phyloP scores from a whole-genome alignment of 2,797 vertebrate species.

The Ibycter americanus region DNA sequence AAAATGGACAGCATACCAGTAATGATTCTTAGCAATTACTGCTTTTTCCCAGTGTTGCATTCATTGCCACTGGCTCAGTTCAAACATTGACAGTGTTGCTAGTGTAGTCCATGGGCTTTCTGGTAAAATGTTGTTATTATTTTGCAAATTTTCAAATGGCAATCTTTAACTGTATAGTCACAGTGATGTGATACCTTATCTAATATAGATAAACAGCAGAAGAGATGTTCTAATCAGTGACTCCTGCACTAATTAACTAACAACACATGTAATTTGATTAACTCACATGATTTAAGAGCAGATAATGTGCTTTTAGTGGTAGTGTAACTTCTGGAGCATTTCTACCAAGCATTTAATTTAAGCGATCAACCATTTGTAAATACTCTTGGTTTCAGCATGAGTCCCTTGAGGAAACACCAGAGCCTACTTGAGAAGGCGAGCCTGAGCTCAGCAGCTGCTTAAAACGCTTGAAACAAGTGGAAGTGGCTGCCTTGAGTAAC shows the following conservation, averaged over 20 bases:
- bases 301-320: constrained; percentile 56
- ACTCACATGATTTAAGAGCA: constrained; percentile 65
- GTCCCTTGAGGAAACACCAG: background rate
- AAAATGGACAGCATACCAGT: background rate
- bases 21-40: background rate
- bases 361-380: constrained; percentile 40
- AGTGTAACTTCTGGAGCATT: constrained; percentile 34
- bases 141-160: background rate
- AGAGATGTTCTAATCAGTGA: constrained; percentile 46
- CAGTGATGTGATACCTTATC: background rate
- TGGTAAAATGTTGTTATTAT: background rate
- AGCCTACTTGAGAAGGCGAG: background rate
- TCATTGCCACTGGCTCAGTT: background rate
- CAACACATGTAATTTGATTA: constrained; percentile 77
- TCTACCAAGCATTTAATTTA: constrained; percentile 7
- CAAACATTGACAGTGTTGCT: background rate
- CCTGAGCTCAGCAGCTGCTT: background rate
- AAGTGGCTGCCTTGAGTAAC: background rate
- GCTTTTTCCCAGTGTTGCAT: background rate
- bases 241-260: constrained; percentile 74
- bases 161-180: background rate
- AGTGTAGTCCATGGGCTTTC: background rate
- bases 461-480: background rate
- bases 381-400: background rate
- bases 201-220: constrained; percentile 29